phyloP scores from a whole-genome alignment of 2,888 invertebrate species.

The Sinhomidia bicolor region DNA sequence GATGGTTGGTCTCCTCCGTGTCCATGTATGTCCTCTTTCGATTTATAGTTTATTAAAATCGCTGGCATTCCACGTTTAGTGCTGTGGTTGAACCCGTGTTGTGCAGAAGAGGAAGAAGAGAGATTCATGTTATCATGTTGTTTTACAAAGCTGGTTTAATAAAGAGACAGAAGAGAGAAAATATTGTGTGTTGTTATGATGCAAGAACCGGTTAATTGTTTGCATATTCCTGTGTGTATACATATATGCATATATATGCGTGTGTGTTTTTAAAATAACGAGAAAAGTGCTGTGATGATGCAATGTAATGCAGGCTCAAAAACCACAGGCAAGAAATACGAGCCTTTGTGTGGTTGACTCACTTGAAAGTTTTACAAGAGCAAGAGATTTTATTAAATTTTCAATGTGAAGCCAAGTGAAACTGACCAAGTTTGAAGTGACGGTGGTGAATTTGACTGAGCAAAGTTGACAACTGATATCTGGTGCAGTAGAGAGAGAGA shows the following conservation, averaged over 20 bases:
- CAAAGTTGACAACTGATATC: conserved; percentile 18
- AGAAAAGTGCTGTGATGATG: too few species aligned
- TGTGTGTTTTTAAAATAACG: neutral
- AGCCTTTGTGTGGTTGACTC: neutral
- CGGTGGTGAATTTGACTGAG: conserved; percentile 16
- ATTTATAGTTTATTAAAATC: conserved; percentile 61
- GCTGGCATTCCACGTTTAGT: conserved; percentile 53
- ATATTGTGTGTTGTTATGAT: neutral
- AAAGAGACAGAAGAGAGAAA: neutral
- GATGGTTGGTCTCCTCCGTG: conserved; percentile 25
- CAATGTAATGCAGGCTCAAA: neutral
- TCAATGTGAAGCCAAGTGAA: conserved; percentile 17
- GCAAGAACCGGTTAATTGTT: conserved; percentile 66
- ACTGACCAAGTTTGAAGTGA: conserved; percentile 31
- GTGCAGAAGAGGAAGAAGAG: conserved; percentile 6
- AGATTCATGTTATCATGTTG: neutral
- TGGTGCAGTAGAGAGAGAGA: too few species aligned
- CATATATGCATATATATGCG: too few species aligned
- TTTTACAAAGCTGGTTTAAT: neutral
- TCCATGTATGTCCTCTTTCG: conserved; percentile 60
- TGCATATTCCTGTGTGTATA: conserved; percentile 1
- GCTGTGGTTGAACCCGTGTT: neutral
- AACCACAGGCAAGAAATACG: neutral
- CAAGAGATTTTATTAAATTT: neutral
- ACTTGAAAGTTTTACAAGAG: neutral